Conservation (phyloP, 2,888 invertebrate genomes). For the Pasiphila rectangulata region DNA sequence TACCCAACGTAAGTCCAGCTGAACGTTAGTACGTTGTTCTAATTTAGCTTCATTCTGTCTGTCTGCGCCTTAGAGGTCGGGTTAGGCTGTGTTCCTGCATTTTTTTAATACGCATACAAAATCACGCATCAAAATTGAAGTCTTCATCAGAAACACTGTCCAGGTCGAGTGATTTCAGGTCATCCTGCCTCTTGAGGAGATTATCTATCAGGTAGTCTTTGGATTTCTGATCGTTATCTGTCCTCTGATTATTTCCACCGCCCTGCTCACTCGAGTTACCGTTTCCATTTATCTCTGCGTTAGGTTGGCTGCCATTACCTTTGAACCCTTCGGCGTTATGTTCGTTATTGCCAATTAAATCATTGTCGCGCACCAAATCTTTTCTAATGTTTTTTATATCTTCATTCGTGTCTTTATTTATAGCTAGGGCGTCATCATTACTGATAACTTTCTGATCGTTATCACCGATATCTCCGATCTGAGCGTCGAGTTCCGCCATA, state of each 20-base stretch:
- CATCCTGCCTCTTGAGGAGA: slow-evolving; percentile 19
- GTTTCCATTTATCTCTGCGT: too few relatives aligned
- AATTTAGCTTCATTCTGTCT: too few relatives aligned
- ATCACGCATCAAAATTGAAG: slow-evolving; percentile 37
- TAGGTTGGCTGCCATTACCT: too few relatives aligned
- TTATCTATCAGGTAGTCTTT: slow-evolving; percentile 8
- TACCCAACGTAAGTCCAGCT: too few relatives aligned
- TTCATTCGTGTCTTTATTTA: neutral
- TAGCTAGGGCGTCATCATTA: neutral
- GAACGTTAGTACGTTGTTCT: too few relatives aligned
- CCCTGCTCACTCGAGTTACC: neutral
- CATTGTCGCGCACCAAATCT: too few relatives aligned
- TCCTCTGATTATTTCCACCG: neutral
- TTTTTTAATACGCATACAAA: neutral
- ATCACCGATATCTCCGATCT: slow-evolving; percentile 34
- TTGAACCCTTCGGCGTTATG: too few relatives aligned
- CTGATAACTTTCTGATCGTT: neutral
- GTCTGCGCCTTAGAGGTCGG: too few relatives aligned
- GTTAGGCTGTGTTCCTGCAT: neutral
- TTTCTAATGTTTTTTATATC: too few relatives aligned
- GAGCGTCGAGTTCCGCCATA: slow-evolving; percentile 45
- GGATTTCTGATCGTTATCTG: slow-evolving; percentile 1
- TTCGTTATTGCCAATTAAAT: too few relatives aligned
- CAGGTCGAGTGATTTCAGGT: slow-evolving; percentile 36
- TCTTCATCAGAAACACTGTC: slow-evolving; percentile 46